A percentile compares a stretch with the other conserved stretches of the same genome.
These are phyloP conservation scores for Eidolon dupreanum DNA, from an alignment of 2,797 vertebrate species.

Conservation along the genomic window DNA sequence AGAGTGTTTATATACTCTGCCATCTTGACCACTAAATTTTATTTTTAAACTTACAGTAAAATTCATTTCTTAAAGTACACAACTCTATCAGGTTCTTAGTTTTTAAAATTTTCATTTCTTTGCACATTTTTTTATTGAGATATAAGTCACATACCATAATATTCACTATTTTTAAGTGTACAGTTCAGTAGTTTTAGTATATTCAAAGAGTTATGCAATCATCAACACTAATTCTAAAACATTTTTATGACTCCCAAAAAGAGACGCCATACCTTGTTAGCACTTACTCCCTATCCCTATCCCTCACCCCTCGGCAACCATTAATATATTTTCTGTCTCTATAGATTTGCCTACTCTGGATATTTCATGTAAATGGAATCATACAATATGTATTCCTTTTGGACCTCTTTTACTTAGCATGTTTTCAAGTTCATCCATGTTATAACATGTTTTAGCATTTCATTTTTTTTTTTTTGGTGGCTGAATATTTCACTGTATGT, in stretches of 20 bases:
- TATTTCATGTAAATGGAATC: neutral
- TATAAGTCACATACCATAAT: neutral
- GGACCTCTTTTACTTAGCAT: neutral
- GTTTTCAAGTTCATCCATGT: neutral
- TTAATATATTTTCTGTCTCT: neutral
- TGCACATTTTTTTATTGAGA: neutral
- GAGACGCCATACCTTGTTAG: neutral
- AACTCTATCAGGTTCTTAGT: neutral
- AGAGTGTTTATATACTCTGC: no score
- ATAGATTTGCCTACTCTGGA: neutral
- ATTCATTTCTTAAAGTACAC: neutral
- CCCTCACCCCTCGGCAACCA: neutral
- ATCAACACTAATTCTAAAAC: neutral
- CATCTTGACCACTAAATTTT: neutral
- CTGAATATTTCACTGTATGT: neutral
- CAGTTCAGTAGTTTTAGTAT: neutral
- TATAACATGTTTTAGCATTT: neutral
- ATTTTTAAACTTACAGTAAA: conserved; percentile 7
- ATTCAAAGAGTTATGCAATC: neutral
- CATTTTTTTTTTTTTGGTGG: neutral
- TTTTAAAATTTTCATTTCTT: neutral
- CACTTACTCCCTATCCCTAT: neutral
- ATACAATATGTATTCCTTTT: neutral
- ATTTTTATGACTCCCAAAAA: neutral
- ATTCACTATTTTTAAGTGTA: neutral